Conservation (phyloP, 2,888 invertebrate genomes). For the Cenopis cana region DNA sequence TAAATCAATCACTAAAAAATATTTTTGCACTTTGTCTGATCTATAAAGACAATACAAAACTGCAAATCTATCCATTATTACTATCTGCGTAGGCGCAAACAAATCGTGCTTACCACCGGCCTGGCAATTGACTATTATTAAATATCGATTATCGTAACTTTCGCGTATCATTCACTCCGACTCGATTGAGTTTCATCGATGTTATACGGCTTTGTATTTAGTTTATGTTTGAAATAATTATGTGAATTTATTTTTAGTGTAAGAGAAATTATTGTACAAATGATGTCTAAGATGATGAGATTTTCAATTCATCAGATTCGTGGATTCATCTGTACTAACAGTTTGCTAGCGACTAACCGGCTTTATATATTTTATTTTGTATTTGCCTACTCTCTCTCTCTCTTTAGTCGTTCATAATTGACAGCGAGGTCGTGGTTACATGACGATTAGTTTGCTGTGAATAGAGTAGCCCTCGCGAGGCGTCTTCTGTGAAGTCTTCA, state of each 20-base stretch:
- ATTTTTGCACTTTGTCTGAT: neutral
- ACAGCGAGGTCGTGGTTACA: neutral
- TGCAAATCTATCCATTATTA: constrained; percentile 30
- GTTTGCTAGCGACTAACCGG: no score
- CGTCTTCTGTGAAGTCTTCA: neutral
- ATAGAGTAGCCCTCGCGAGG: neutral
- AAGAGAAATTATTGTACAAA: neutral
- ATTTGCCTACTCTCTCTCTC: neutral
- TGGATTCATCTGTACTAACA: no score
- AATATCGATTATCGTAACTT: constrained; percentile 40
- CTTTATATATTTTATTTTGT: no score
- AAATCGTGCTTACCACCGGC: constrained; percentile 23
- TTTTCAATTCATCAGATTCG: neutral
- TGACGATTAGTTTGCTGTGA: neutral
- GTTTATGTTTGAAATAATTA: neutral
- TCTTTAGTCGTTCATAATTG: neutral
- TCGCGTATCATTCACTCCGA: constrained; percentile 33
- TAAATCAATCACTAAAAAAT: neutral
- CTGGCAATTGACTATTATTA: constrained; percentile 36
- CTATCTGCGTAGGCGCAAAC: constrained; percentile 36
- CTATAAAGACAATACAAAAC: constrained; percentile 26
- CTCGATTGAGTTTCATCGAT: neutral
- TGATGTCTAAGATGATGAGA: neutral
- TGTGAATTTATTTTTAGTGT: neutral
- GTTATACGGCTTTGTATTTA: neutral